Evolutionary conservation across 2,888 invertebrate genomes (phyloP).

Genomic region (Oligia fasciuncula): DNA sequence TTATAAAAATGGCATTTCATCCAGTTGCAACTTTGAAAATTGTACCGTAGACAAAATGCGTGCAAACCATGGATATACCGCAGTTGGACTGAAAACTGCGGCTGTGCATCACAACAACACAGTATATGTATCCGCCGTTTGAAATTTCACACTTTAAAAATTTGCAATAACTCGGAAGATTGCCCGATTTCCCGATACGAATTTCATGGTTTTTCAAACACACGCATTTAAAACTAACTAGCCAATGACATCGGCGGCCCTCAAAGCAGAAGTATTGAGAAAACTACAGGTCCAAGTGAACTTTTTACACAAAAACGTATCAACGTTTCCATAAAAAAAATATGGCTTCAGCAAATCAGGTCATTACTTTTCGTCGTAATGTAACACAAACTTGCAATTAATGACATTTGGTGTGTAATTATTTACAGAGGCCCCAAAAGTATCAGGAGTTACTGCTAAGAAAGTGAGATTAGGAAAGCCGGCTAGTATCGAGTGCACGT

Average conservation of each 20-base stretch:
- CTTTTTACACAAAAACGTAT: background rate
- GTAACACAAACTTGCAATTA: background rate
- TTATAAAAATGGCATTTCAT: background rate
- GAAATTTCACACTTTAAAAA: background rate
- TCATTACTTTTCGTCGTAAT: background rate
- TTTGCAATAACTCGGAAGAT: background rate
- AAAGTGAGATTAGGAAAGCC: conserved; percentile 25
- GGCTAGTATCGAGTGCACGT: conserved; percentile 32
- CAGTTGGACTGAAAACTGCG: background rate
- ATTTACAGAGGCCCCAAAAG: conserved; percentile 45
- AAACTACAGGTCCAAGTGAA: background rate
- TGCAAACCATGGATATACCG: background rate
- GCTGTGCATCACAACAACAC: background rate
- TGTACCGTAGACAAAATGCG: background rate
- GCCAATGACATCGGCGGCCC: background rate
- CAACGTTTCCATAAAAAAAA: background rate
- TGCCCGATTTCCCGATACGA: background rate
- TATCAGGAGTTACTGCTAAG: conserved; percentile 29
- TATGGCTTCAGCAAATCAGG: background rate
- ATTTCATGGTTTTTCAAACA: background rate
- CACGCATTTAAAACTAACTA: background rate
- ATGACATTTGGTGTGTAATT: background rate
- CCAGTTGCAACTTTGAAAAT: background rate
- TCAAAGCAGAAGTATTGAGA: too few species aligned
- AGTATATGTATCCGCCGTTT: background rate